Evolutionary conservation across 2,797 vertebrate genomes (phyloP).

Genomic region (Scolopax bukidnonensis): DNA sequence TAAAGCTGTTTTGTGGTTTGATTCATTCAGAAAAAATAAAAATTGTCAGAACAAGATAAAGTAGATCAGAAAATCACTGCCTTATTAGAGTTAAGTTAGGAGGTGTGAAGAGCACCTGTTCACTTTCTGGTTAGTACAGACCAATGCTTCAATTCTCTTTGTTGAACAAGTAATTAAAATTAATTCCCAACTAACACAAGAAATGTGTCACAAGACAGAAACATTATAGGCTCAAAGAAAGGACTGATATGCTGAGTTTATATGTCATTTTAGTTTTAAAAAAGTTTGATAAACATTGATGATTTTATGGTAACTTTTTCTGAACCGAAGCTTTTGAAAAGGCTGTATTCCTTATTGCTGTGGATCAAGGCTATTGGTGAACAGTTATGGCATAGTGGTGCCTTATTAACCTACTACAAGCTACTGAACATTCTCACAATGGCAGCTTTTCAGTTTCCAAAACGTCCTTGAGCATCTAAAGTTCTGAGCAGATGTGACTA

Average conservation of each 20-base stretch:
- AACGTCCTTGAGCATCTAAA: slow-evolving; percentile 12
- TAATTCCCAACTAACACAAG: not conserved
- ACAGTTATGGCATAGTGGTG: not conserved
- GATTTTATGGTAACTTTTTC: not conserved
- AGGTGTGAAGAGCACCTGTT: not conserved
- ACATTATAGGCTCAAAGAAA: not conserved
- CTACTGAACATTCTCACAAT: not conserved
- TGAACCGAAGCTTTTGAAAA: not conserved
- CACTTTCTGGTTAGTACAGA: not conserved
- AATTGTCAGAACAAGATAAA: not conserved
- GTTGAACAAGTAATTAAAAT: not conserved
- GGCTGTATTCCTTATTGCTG: not conserved
- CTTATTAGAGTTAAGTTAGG: not conserved
- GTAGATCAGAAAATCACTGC: not conserved
- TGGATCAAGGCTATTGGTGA: not conserved
- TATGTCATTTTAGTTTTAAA: not conserved
- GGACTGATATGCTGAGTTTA: not conserved
- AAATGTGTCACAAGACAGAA: not conserved
- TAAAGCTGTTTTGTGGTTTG: not conserved
- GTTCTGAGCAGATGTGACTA: not conserved
- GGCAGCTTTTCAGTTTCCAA: not conserved
- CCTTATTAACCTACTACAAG: not conserved
- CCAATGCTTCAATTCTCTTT: not conserved
- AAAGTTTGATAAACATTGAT: not conserved
- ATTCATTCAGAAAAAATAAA: not conserved